Evolutionary conservation across 2,113 vertebrate species (phyloP).

Genomic region (Tychaedon coryphoeus): DNA sequence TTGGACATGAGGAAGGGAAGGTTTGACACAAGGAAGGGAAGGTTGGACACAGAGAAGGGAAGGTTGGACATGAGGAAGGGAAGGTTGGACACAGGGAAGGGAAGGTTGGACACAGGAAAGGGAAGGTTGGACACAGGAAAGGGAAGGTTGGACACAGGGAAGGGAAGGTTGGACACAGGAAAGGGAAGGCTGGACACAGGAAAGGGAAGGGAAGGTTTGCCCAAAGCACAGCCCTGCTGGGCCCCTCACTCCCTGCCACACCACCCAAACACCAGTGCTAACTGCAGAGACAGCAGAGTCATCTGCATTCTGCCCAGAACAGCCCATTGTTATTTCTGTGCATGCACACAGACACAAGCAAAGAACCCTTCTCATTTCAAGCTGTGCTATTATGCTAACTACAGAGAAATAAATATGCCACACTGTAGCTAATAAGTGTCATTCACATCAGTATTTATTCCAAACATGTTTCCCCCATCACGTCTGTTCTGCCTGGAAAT

Average conservation of each 20-base stretch:
- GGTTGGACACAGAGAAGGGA: too few relatives aligned
- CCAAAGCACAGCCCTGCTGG: not conserved
- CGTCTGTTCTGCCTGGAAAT: constrained; percentile 25
- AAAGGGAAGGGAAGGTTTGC: not conserved
- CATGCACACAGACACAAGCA: not conserved
- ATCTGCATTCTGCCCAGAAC: not conserved
- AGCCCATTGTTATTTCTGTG: not conserved
- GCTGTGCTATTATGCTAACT: constrained; percentile 53
- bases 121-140: too few relatives aligned
- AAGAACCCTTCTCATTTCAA: constrained; percentile 21
- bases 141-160: not conserved
- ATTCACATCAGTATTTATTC: constrained; percentile 63
- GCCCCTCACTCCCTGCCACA: not conserved
- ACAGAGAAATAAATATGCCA: constrained; percentile 49
- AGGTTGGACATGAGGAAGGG: too few relatives aligned
- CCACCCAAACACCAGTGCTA: not conserved
- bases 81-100: too few relatives aligned
- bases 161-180: not conserved
- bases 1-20: too few relatives aligned
- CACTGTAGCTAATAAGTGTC: constrained; percentile 28
- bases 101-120: too few relatives aligned
- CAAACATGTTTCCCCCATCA: constrained; percentile 55
- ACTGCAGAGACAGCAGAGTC: not conserved
- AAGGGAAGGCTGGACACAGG: too few relatives aligned
- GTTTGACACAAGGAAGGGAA: not conserved